These are phyloP conservation scores for Erpobdella octoculata DNA, from an alignment of 2,888 invertebrate species.

Conservation along the genomic window DNA sequence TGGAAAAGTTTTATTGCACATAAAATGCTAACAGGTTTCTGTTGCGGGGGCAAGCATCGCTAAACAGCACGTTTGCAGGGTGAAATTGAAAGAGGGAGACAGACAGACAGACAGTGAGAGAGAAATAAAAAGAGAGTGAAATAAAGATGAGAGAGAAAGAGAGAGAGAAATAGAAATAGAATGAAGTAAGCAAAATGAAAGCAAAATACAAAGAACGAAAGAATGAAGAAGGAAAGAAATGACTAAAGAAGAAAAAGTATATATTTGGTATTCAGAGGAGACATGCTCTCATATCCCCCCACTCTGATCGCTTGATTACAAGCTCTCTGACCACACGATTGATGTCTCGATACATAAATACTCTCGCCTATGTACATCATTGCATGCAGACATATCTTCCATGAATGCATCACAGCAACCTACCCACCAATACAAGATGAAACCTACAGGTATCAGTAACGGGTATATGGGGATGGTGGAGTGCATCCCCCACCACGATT, in stretches of 20 bases:
- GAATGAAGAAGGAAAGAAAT: not conserved
- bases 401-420: no score
- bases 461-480: no score
- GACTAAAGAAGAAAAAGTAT: not conserved
- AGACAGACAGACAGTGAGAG: not conserved
- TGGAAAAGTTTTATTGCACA: no score
- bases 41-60: no score
- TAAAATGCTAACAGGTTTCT: no score
- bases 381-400: no score
- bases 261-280: constrained; percentile 1
- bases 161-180: not conserved
- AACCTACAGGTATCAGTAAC: no score
- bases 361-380: no score
- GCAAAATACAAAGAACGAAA: not conserved
- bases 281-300: not conserved
- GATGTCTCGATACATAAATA: not conserved
- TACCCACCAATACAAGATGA: no score
- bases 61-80: no score
- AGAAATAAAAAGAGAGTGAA: not conserved
- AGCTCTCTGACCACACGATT: not conserved
- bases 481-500: no score
- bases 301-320: not conserved
- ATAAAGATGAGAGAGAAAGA: not conserved
- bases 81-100: not conserved
- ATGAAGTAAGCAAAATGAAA: not conserved